phyloP scores from a whole-genome alignment of 2,888 invertebrate genomes.

The Brenthis daphne region DNA sequence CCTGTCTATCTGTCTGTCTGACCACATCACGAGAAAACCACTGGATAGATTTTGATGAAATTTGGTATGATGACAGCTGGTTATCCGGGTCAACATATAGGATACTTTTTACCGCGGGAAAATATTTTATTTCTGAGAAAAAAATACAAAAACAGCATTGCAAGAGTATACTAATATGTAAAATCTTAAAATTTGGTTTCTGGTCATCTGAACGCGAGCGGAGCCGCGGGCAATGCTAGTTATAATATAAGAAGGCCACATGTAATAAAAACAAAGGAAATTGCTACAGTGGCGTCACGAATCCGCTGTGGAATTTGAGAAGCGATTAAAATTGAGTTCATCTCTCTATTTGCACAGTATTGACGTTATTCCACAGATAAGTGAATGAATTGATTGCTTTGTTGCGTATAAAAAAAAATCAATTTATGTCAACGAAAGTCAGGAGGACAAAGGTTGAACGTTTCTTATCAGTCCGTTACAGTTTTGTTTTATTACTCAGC shows the following conservation, averaged over 20 bases:
- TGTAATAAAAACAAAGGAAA: constrained; percentile 27
- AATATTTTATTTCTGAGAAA: too few relatives aligned
- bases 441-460: constrained; percentile 54
- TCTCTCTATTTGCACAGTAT: constrained; percentile 41
- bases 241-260: constrained; percentile 5
- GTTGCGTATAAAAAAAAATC: constrained; percentile 70
- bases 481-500: constrained; percentile 44
- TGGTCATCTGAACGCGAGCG: too few relatives aligned
- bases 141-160: too few relatives aligned
- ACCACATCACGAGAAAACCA: too few relatives aligned
- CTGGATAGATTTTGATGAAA: too few relatives aligned
- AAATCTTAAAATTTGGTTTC: too few relatives aligned
- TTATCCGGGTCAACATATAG: too few relatives aligned
- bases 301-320: constrained; percentile 38
- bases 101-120: too few relatives aligned
- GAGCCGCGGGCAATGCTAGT: too few relatives aligned
- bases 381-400: constrained; percentile 57
- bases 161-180: too few relatives aligned
- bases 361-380: constrained; percentile 70
- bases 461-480: constrained; percentile 52
- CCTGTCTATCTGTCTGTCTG: too few relatives aligned
- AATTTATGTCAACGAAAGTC: constrained; percentile 73
- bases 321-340: constrained; percentile 41
- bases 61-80: too few relatives aligned
- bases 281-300: constrained; percentile 27